Evolutionary conservation across 2,888 invertebrate genomes (phyloP), one percentile per base, ranked within the genome.

Genomic region (Dendrolimus houi): DNA sequence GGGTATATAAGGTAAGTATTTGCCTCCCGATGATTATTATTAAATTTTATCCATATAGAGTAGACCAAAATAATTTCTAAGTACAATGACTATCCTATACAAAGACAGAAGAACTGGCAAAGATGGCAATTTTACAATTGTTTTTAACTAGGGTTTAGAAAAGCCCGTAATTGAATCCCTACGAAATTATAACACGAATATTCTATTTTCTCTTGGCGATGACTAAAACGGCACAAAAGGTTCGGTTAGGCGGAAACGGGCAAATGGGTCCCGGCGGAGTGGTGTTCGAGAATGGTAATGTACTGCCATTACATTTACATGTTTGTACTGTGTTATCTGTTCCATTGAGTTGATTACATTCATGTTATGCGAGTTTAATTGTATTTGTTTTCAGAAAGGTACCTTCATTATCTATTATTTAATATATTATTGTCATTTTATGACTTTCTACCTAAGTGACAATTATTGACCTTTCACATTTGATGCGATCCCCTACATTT

Each of bases 141-240:
- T 29, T 29, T 29, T 29, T 6, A 29, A 29, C 29, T 29, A 29
- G 29, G 3, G 29, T 29, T 29, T 29, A 29, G 29, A 29, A 29
- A 29, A 29, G 29, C 29, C 29, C 29, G 3, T 29, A 3, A 29
- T 29, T 29, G 29, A 29, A 29, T 47, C 3, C 47, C 12, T 47
- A 47, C 47, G 12, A 47, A 47, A 47, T 47, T 1, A 47, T 12
- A 10, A 12, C 6, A 47, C 47, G 47, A 47, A 47, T 10, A 47
- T 47, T 47, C 12, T 47, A 47, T 12, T 10, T 47, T 47, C 29
- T 47, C 47, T 8, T 29, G 29, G 47, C 47, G 12, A 9, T 10
- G 47, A 9, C 9, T 62, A 69, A 68, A 70, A 55, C 55, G 52
- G 56, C 65, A 75, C 73, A 75, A 75, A 68, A 61, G 67, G 59